A percentile compares a stretch with the other conserved stretches of the same genome.
These are phyloP conservation scores for Drosophila subquinaria DNA, from an alignment of 2,888 invertebrate species.

Conservation along the genomic window DNA sequence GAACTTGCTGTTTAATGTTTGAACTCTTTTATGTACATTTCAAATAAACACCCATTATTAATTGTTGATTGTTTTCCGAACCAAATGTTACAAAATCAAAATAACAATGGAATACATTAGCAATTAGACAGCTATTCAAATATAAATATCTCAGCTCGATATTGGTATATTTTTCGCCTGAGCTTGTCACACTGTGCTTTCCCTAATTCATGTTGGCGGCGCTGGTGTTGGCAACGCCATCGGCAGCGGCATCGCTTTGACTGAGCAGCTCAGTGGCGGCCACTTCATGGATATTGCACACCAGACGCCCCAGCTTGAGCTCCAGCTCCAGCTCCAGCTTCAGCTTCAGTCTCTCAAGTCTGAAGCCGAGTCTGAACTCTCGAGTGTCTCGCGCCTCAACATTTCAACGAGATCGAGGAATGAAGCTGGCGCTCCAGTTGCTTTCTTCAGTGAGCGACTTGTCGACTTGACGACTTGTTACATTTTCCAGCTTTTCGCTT, in stretches of 20 bases:
- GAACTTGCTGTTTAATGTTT: too few relatives aligned
- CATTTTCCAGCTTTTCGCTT: constrained; percentile 71
- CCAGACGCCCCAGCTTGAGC: constrained; percentile 46
- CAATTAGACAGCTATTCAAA: not conserved
- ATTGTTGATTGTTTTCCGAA: not conserved
- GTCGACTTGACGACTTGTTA: constrained; percentile 63
- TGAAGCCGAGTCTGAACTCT: constrained; percentile 4
- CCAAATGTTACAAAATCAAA: not conserved
- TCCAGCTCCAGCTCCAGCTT: constrained; percentile 24
- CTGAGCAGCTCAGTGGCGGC: constrained; percentile 34
- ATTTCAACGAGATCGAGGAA: constrained; percentile 4
- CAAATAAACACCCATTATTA: not conserved
- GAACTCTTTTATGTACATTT: too few relatives aligned
- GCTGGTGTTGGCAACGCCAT: constrained; percentile 41
- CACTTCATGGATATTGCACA: constrained; percentile 80
- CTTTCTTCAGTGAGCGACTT: constrained; percentile 62
- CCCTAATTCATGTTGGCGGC: constrained; percentile 52
- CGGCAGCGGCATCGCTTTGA: constrained; percentile 14
- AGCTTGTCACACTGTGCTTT: constrained; percentile 65
- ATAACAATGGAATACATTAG: not conserved
- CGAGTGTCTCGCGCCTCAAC: constrained; percentile 1
- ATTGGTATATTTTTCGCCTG: not conserved
- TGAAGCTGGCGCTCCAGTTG: constrained; percentile 46
- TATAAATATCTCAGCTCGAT: not conserved
- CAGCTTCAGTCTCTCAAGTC: constrained; percentile 11